A percentile compares a stretch with the other conserved stretches of the same genome.
These are phyloP conservation scores for Nothura maculosa DNA, from an alignment of 2,797 vertebrate genomes.

Conservation along the genomic window DNA sequence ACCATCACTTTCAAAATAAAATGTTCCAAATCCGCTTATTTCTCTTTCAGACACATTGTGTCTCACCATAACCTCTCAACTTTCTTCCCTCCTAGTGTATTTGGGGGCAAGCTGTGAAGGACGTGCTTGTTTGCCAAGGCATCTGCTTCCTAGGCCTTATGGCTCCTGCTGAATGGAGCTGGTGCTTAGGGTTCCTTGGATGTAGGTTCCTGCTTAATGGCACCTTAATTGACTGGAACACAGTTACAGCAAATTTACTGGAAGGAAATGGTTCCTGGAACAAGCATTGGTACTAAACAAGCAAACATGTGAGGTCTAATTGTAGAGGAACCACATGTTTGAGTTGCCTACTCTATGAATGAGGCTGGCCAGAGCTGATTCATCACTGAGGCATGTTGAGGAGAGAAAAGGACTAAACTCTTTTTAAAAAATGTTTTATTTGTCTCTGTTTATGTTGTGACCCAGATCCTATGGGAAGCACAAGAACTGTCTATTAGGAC, in stretches of 20 bases:
- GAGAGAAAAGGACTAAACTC: not conserved
- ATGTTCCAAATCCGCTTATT: not conserved
- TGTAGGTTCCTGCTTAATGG: not conserved
- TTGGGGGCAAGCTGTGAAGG: not conserved
- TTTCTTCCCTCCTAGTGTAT: not conserved
- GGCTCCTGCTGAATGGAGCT: not conserved
- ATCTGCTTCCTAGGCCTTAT: not conserved
- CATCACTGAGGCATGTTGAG: fast-evolving
- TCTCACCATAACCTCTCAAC: not conserved
- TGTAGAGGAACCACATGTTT: not conserved
- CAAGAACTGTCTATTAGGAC: not conserved
- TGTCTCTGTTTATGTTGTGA: not conserved
- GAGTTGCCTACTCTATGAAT: not conserved
- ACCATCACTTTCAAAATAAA: not conserved
- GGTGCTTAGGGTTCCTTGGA: not conserved
- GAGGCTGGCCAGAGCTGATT: not conserved
- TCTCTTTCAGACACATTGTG: not conserved
- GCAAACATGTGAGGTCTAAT: not conserved
- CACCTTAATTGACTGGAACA: not conserved
- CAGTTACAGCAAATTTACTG: not conserved
- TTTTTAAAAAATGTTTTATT: not conserved
- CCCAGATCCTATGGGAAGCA: not conserved
- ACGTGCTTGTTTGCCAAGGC: not conserved
- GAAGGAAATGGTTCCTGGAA: not conserved
- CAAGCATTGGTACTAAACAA: not conserved